Base-by-base conservation (phyloP, 2,113 vertebrate genomes). In the Cichladusa arquata region DNA sequence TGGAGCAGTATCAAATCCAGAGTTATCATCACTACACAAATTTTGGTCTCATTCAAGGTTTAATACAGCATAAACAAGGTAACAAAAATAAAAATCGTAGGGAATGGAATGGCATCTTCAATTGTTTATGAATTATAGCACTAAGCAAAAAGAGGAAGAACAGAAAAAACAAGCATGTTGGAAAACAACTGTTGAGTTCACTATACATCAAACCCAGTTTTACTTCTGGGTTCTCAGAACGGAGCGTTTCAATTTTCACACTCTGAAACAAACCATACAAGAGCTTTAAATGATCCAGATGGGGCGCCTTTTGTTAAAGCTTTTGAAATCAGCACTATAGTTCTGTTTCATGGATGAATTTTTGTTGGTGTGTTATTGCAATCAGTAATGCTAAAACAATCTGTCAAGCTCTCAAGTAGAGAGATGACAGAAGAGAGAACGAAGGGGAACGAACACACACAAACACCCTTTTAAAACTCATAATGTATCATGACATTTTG, bases 321-420 rank as follows among this genome's bases (percentile, higher is more conserved):
- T 94, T 89, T 93, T 93, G 87, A 95, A 96, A 96, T 93, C 79
- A 92, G 86, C 29, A 61, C 65, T 91, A 33, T 44, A 92, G 72
- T 88, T 93, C 61, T 87, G 70, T 79, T 95, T 87, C 83, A 81
- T 70, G 72, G 93, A 83, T 67, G 81, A 66, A 88, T 93, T 96
- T 93, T 92, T 62, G 62, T 82, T 56, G 71, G 85, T 92, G 62
- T 94, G 71, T 92, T 94, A 94, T 64, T 93, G 90, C 76, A 95
- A 94, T 95, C 81, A 92, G 85, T 90, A 96, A 96, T 94, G 81
- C 44, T 96, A 93, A 96, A 95, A 93, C 74, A 92, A 85, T 83
- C 81, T 95, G 92, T 88, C 90, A 94, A 94, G 67, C 44, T 77
- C 51, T 83, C 45, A 58, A 90, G 53, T 61, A 92, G 58, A 69